Evolutionary conservation across 2,113 vertebrate species (phyloP).

Genomic region (Hystrix brachyura): DNA sequence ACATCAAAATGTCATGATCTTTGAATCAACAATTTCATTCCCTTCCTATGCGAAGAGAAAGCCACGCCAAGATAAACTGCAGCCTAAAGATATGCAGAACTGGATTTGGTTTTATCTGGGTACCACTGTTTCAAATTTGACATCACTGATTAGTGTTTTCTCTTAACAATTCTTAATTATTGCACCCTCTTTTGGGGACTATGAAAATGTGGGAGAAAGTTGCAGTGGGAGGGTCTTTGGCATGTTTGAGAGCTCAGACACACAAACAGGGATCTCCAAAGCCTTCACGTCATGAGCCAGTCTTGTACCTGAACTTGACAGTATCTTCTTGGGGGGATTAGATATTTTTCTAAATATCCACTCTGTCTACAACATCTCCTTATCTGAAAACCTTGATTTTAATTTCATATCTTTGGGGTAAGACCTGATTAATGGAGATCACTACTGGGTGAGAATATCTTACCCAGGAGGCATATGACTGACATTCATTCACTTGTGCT

Average conservation of each 20-base stretch:
- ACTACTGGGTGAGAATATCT: not conserved
- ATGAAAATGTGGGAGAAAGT: not conserved
- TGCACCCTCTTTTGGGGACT: not conserved
- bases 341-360: not conserved
- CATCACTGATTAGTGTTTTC: not conserved
- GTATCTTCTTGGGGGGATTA: not conserved
- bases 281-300: not conserved
- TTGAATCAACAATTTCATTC: slow-evolving; percentile 70
- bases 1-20: slow-evolving; percentile 42
- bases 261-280: not conserved
- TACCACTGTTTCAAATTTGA: not conserved
- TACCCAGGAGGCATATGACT: not conserved
- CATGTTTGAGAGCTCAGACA: not conserved
- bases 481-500: not conserved
- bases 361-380: not conserved
- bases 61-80: slow-evolving; percentile 43
- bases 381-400: not conserved
- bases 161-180: not conserved
- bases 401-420: not conserved
- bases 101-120: not conserved
- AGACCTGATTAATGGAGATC: not conserved
- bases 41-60: slow-evolving; percentile 54
- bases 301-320: slow-evolving; percentile 28
- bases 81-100: not conserved
- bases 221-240: not conserved